A percentile compares a stretch with the other conserved stretches of the same genome.
Evolutionary conservation across 2,113 vertebrate genomes (phyloP).

Genomic region (Hippoglossus stenolepis): DNA sequence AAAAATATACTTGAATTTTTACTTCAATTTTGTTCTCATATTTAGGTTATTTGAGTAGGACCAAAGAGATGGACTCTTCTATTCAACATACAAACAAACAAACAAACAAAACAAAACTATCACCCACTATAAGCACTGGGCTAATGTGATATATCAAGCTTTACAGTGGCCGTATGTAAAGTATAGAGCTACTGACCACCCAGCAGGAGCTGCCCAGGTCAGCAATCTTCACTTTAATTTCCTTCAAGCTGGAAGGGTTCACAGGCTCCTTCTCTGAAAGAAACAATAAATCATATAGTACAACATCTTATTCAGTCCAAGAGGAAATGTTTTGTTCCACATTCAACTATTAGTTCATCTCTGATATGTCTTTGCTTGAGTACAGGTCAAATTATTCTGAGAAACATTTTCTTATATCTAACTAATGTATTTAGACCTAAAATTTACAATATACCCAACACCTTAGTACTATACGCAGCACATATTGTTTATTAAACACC

Average conservation of each 20-base stretch:
- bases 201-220: constrained; percentile 91
- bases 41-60: neutral
- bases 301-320: neutral
- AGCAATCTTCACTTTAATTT: constrained; percentile 87
- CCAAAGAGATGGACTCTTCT: neutral
- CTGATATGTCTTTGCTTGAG: too few relatives aligned
- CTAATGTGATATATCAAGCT: too few relatives aligned
- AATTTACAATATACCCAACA: neutral
- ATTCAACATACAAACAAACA: neutral
- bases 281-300: neutral
- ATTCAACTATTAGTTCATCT: neutral
- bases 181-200: constrained; percentile 82
- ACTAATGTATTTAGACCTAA: too few relatives aligned
- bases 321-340: neutral
- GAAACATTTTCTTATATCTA: too few relatives aligned
- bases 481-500: too few relatives aligned
- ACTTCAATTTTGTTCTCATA: too few relatives aligned
- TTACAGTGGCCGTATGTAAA: too few relatives aligned
- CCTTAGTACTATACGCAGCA: too few relatives aligned
- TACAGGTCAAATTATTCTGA: too few relatives aligned
- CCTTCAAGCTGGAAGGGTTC: constrained; percentile 59
- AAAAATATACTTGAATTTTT: too few relatives aligned
- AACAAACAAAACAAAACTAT: neutral
- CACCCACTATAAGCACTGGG: too few relatives aligned
- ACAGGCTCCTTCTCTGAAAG: constrained; percentile 14